Evolutionary conservation across 1,140 invertebrate species (phyloP), one percentile per base, ranked within the genome.

Genomic region (Anastatus disparis): DNA sequence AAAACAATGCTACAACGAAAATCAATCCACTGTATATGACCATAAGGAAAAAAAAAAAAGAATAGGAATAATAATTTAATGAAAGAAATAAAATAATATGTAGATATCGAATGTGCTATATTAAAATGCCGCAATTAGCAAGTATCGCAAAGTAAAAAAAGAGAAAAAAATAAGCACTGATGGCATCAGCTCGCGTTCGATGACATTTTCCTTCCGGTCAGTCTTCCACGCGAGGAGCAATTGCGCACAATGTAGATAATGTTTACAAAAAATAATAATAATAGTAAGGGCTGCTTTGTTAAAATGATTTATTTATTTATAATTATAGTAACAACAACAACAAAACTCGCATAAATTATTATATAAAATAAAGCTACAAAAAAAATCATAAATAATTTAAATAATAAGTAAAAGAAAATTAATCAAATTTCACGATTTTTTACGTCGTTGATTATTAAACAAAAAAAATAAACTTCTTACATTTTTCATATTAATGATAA

Each of bases 121-220:
- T 31, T 22, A 46, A 4, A 52, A 55, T 15, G 2, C 27, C 9
- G 20, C 40, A 20, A 67, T 38, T 27, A 44, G 13, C 20, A 68
- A n/a, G n/a, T 3, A 4, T 27, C n/a, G 27, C 4, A 67, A 55
- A 3, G 40, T 52, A 17, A 12, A 61, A 12, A 12, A 58, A 56
- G n/a, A 1, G 17, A 22, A 50, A 35, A 29, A 35, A 26, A 48
- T 46, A 40, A 42, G 29, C 15, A 17, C 50, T 4, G 52, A 52
- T 48, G 31, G 31, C 56, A 58, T 67, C 42, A 35, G 29, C 26
- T 38, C 22, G 29, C 40, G 20, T 64, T 71, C 29, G 13, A 50
- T 22, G 53, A 71, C 26, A 71, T 40, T 64, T 68, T 62, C 53
- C 40, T 70, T 70, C 52, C 61, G 27, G 68, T 69, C 56, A 50